Evolutionary conservation across 2,888 invertebrate species (phyloP), one percentile per base, ranked within the genome.

Genomic region (Eumacrocentrus americanus): DNA sequence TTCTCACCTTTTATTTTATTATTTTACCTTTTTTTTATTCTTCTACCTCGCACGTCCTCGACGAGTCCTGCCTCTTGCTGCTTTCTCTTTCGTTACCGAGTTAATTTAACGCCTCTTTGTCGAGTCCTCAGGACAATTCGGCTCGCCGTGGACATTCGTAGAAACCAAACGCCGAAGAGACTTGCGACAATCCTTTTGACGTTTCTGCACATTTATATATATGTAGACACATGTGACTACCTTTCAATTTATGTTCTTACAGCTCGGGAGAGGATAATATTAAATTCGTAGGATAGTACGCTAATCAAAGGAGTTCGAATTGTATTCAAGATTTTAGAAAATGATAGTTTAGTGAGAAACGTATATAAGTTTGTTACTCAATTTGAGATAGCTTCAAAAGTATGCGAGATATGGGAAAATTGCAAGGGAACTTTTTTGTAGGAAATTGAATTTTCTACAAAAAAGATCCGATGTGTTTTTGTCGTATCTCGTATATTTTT

Each of bases 61-160:
- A 40, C n/a, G 23, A 12, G 25, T n/a, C 12, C 23, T 23, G 14
- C 12, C 22, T n/a, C 25, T 11, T 34, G 22, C 37, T 57, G 11
- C 22, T 29, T 38, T 50, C 40, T 34, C 18, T 50, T 53, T 53
- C 38, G 22, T 53, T 29, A 23, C 34, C 9, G 46, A 63, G 59
- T 60, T 61, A 63, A 63, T 63, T 65, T 63, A 58, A 61, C 60
- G 61, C 65, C 58, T 62, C 52, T 58, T 42, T 42, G 44, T 25
- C 42, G 25, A 46, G 38, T 52, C 38, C 53, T 53, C 25, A 40
- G 18, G 23, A 53, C 42, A 23, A 42, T 42, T 34, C 11, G 50
- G n/a, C 23, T 50, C 38, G 29, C 29, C 23, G 16, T 40, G 40
- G 23, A 56, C 47, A 56, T 46, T 38, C 56, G 56, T 14, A 38